These are phyloP conservation scores for Lasaia peninsularis DNA, from an alignment of 1,140 invertebrate species.

Conservation along the genomic window DNA sequence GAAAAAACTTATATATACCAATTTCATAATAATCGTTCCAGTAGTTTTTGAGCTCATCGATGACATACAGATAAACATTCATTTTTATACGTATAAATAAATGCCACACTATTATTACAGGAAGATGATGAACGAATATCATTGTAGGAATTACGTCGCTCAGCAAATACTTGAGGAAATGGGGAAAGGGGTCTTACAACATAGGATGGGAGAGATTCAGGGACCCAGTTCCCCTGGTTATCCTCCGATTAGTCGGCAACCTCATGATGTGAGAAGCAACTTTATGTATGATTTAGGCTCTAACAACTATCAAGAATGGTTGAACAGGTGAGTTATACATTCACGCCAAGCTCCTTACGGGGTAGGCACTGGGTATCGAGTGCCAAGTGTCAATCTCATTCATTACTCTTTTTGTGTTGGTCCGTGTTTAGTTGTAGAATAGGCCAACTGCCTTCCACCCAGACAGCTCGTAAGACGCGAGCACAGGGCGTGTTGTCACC, in stretches of 20 bases:
- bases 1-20: no score
- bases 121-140: constrained; percentile 85
- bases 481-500: no score
- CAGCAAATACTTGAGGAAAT: constrained; percentile 83
- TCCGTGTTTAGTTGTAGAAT: no score
- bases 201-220: constrained; percentile 45
- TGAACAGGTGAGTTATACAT: constrained; percentile 80
- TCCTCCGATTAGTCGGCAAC: constrained; percentile 21
- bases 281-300: constrained; percentile 82
- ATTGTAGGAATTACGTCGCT: constrained; percentile 83
- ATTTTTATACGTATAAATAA: not conserved
- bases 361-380: no score
- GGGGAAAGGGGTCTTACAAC: constrained; percentile 65
- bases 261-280: constrained; percentile 55
- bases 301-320: constrained; percentile 82
- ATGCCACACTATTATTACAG: constrained; percentile 47
- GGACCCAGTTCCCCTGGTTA: constrained; percentile 7
- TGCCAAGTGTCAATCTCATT: no score
- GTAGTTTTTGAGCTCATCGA: no score
- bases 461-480: no score
- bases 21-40: no score
- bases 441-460: no score
- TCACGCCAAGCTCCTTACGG: no score
- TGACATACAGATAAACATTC: no score
- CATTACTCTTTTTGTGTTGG: no score